Evolutionary conservation across 2,888 invertebrate species (phyloP).

Genomic region (Acanthopleura granulata): DNA sequence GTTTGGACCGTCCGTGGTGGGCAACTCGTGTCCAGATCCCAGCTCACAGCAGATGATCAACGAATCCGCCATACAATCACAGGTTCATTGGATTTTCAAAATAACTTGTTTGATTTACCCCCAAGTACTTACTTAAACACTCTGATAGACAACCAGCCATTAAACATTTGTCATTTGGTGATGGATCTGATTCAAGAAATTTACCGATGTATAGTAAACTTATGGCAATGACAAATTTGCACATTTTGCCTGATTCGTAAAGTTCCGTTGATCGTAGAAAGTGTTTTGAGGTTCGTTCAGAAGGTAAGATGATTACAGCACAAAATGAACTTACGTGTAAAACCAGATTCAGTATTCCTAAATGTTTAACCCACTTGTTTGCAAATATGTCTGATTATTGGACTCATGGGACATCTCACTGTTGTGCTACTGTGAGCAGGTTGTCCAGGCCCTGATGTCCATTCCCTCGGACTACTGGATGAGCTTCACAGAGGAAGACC

Average conservation of each 20-base stretch:
- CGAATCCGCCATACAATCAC: conserved; percentile 81
- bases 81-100: conserved; percentile 39
- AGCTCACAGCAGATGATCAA: conserved; percentile 77
- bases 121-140: too few species aligned
- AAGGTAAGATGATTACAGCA: not conserved
- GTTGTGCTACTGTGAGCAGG: not conserved
- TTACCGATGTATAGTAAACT: too few species aligned
- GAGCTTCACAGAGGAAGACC: conserved; percentile 16
- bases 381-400: too few species aligned
- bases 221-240: too few species aligned
- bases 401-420: too few species aligned
- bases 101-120: too few species aligned
- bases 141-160: too few species aligned
- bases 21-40: conserved; percentile 84
- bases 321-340: not conserved
- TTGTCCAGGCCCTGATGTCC: conserved; percentile 20
- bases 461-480: conserved; percentile 20
- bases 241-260: too few species aligned
- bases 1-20: conserved; percentile 94
- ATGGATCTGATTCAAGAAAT: too few species aligned
- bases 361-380: too few species aligned
- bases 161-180: too few species aligned
- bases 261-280: too few species aligned
- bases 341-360: not conserved
- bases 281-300: not conserved